Evolutionary conservation across 2,888 invertebrate species (phyloP).

Genomic region (Hololepta plana): DNA sequence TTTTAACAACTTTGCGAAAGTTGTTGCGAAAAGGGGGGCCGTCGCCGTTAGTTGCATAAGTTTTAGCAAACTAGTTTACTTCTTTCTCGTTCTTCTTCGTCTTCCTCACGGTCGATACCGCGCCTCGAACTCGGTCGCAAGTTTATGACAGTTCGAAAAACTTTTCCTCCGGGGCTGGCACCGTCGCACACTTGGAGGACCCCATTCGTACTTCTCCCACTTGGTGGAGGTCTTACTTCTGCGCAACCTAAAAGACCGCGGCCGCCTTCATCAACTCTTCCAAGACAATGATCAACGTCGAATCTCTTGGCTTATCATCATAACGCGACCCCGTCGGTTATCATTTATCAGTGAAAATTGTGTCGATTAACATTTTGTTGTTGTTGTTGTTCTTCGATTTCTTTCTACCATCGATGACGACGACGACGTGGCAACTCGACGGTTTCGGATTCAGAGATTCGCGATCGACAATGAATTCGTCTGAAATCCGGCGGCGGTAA

Average conservation of each 20-base stretch:
- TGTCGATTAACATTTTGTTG: no score
- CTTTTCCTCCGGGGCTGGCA: slow-evolving; percentile 18
- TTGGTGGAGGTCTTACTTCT: slow-evolving; percentile 17
- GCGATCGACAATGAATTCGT: no score
- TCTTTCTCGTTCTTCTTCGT: slow-evolving; percentile 9
- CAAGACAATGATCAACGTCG: slow-evolving; percentile 13
- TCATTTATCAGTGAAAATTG: no score
- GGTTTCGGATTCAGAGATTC: no score
- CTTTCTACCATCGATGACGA: no score
- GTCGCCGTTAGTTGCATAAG: no score
- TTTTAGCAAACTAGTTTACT: slow-evolving; percentile 10
- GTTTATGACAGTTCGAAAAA: slow-evolving; percentile 27
- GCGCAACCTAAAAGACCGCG: slow-evolving; percentile 16
- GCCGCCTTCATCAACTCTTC: slow-evolving; percentile 10
- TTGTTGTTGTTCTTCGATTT: no score
- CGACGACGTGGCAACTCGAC: no score
- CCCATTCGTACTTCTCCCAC: slow-evolving; percentile 15
- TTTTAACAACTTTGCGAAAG: no score
- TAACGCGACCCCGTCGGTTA: no score
- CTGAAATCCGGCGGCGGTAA: no score
- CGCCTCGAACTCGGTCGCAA: slow-evolving; percentile 15
- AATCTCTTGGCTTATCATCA: slow-evolving; percentile 11
- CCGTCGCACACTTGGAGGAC: slow-evolving; percentile 16
- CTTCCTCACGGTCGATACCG: slow-evolving; percentile 13
- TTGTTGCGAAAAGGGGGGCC: no score